phyloP scores from a whole-genome alignment of 2,888 invertebrate genomes.

The Morinoia aosen region DNA sequence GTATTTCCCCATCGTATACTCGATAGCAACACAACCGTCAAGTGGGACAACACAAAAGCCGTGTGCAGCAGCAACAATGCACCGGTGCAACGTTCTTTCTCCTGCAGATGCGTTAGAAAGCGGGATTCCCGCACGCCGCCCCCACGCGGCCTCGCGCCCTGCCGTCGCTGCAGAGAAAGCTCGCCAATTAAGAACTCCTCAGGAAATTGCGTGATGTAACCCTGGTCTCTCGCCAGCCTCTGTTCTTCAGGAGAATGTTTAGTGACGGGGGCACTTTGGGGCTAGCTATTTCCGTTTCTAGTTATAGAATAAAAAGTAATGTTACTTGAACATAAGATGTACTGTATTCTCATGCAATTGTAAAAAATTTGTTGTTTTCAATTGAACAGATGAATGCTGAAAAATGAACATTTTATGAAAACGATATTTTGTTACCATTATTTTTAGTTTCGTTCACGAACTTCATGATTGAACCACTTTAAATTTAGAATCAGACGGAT shows the following conservation, averaged over 20 bases:
- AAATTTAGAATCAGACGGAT: not conserved
- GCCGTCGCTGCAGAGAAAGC: slow-evolving; percentile 18
- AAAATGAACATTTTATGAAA: not conserved
- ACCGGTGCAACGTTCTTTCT: not conserved
- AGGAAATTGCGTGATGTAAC: slow-evolving; percentile 32
- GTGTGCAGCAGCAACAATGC: not conserved
- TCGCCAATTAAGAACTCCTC: not conserved
- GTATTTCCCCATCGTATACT: not conserved
- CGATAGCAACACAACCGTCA: not conserved
- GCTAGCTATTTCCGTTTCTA: not conserved
- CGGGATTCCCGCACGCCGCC: not conserved
- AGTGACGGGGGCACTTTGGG: not conserved
- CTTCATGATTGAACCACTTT: not conserved
- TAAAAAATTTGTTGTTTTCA: not conserved
- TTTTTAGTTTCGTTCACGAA: not conserved
- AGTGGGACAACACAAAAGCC: not conserved
- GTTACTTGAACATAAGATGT: not conserved
- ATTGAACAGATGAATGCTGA: not conserved
- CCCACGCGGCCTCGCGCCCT: slow-evolving; percentile 7
- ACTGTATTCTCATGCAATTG: not conserved
- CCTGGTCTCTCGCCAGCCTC: not conserved
- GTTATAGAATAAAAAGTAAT: not conserved
- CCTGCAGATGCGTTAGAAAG: not conserved
- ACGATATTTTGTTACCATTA: not conserved
- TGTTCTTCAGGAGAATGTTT: not conserved